A percentile compares a stretch with the other conserved stretches of the same genome.
These are phyloP conservation scores for Toxotes chatareus DNA, from an alignment of 2,113 vertebrate species.

Conservation along the genomic window DNA sequence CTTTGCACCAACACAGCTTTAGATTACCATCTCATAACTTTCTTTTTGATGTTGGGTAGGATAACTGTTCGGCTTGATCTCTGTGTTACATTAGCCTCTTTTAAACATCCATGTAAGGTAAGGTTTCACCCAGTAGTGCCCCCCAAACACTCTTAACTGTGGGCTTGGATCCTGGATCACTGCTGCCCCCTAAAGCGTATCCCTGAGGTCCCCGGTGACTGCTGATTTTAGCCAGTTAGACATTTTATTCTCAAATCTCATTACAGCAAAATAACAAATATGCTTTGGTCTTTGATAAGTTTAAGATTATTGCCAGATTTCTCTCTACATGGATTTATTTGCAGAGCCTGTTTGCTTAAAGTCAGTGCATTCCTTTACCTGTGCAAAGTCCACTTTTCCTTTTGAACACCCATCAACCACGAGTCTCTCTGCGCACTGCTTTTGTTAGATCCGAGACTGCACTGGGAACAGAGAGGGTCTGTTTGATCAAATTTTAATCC, in stretches of 20 bases:
- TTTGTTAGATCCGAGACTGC: conserved; percentile 9
- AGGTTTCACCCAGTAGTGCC: too few relatives aligned
- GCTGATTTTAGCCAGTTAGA: too few relatives aligned
- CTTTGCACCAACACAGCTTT: too few relatives aligned
- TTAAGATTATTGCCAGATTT: neutral
- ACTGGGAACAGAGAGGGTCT: conserved; percentile 3
- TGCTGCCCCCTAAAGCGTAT: too few relatives aligned
- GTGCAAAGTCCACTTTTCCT: neutral
- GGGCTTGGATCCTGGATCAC: too few relatives aligned
- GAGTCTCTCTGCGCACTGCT: neutral
- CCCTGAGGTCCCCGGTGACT: too few relatives aligned
- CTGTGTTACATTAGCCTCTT: too few relatives aligned
- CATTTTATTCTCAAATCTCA: neutral
- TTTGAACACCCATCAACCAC: neutral
- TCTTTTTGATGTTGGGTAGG: too few relatives aligned
- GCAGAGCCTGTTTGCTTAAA: conserved; percentile 6
- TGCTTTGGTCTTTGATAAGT: neutral
- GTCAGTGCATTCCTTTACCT: neutral
- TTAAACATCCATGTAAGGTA: too few relatives aligned
- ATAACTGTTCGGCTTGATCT: too few relatives aligned
- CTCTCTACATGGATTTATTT: neutral
- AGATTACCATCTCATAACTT: too few relatives aligned
- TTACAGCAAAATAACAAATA: neutral
- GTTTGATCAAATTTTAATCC: conserved; percentile 54
- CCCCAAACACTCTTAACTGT: too few relatives aligned